Base-by-base conservation (phyloP, 1,140 invertebrate species). In the Pollicipes pollicipes region DNA sequence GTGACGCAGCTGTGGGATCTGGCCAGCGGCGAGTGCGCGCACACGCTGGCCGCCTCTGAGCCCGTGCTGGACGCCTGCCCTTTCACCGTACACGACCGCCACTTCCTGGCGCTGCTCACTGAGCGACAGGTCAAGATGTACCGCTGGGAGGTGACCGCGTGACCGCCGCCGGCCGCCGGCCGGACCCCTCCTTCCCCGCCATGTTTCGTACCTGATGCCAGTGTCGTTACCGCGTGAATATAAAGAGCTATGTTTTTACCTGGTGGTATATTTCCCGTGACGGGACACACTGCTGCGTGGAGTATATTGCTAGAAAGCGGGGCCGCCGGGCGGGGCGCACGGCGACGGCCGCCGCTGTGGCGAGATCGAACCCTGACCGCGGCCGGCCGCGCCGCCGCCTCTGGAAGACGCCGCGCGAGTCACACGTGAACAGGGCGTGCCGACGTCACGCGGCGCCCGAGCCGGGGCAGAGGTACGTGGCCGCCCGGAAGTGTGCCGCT, bases 1-100 rank as follows among this genome's bases (percentile, higher is more conserved):
- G 79, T 80, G 30, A 77, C 89, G 31, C 83, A 82, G 71, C 76
- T 91, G 0, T 90, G 90, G 83, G 88, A 88, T 76, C 77, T 86
- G 37, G 81, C 84, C 4, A 84, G 81, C 2, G 82, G 84, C 0
- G 80, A 84, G 70, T 80, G 84, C 16, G 77, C 86, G 63, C 81
- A 84, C 69, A 82, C 79, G 1, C 73, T 89, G 68, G 82, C 83
- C 0, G 82, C 85, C 1, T 80, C 82, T 26, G 86, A 86, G 70
- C 81, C 85, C 0, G 81, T 88, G 21, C 77, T 89, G 58, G 88
- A 90, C 74, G 82, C 88, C 1, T 85, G 84, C 74, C 80, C 85
- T 0, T 80, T 88, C 30, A 72, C 76, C 24, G 78, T 79, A 30
- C 82, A 83, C 29, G 79, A 82, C 68, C 80, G 81, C 26, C 77